These are phyloP conservation scores for Sarcophaga caerulescens DNA, from an alignment of 2,888 invertebrate species.

Conservation along the genomic window DNA sequence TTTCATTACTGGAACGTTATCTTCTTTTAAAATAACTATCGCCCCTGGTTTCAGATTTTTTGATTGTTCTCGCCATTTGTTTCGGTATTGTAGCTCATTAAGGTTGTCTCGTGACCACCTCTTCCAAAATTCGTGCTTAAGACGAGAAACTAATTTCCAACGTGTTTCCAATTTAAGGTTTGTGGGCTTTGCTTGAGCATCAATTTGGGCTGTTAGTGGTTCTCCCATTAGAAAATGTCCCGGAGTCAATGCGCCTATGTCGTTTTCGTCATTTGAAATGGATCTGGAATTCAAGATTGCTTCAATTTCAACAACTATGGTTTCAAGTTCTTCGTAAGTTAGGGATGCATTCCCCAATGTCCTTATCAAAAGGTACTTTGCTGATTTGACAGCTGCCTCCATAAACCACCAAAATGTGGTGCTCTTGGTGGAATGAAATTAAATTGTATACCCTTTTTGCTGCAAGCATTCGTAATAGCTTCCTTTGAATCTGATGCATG, in stretches of 20 bases:
- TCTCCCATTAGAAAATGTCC: constrained; percentile 44
- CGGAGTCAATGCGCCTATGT: constrained; percentile 60
- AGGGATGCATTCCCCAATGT: no score
- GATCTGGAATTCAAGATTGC: constrained; percentile 71
- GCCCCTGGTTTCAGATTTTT: no score
- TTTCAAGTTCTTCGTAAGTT: constrained; percentile 1
- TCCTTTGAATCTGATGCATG: no score
- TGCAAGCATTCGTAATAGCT: no score
- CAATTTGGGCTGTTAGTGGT: constrained; percentile 46
- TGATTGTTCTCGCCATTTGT: no score
- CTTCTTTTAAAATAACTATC: no score
- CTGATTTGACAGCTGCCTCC: no score
- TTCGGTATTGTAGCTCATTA: no score
- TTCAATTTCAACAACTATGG: constrained; percentile 69
- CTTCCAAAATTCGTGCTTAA: constrained; percentile 66
- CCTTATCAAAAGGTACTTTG: no score
- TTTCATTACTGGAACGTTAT: no score
- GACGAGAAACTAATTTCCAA: constrained; percentile 51
- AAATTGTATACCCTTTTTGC: constrained; percentile 6
- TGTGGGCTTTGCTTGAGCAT: constrained; percentile 5
- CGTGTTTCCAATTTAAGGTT: not conserved
- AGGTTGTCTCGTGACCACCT: constrained; percentile 64
- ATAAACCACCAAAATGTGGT: no score
- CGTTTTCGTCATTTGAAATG: constrained; percentile 66
- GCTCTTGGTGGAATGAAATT: not conserved